Percentiles rank a stretch among this genome's conserved stretches.
These are phyloP conservation scores for Chromobotia macracanthus DNA, from an alignment of 2,797 vertebrate genomes.

Conservation along the genomic window DNA sequence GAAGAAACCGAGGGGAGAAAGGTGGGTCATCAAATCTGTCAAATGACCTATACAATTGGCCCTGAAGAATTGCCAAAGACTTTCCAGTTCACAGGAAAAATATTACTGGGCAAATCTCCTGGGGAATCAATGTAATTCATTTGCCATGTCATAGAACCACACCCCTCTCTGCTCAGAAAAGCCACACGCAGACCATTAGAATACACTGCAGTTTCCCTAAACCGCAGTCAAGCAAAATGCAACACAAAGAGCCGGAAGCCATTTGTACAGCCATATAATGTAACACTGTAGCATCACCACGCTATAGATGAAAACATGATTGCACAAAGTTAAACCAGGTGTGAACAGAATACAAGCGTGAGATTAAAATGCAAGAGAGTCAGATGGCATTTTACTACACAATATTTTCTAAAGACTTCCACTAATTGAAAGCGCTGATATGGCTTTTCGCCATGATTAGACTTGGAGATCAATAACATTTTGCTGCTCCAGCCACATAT, in stretches of 20 bases:
- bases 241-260: conserved; percentile 37
- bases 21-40: neutral
- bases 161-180: conserved; percentile 27
- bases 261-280: conserved; percentile 12
- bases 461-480: conserved; percentile 70
- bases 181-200: conserved; percentile 45
- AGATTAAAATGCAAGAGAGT: conserved; percentile 6
- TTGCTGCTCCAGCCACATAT: conserved; percentile 58
- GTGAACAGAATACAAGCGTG: neutral
- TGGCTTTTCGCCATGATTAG: conserved; percentile 68
- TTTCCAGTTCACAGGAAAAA: conserved; percentile 48
- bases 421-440: conserved; percentile 73
- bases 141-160: conserved; percentile 44
- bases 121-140: conserved; percentile 50
- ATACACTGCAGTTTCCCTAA: conserved; percentile 35
- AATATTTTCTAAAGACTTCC: conserved; percentile 46
- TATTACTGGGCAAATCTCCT: conserved; percentile 38
- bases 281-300: neutral
- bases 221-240: conserved; percentile 34
- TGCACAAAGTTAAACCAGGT: conserved; percentile 11
- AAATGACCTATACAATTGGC: conserved; percentile 25
- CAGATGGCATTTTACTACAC: conserved; percentile 40
- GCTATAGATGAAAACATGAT: neutral
- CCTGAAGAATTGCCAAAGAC: conserved; percentile 19
- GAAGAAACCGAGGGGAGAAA: conserved; percentile 35